phyloP scores from a whole-genome alignment of 2,113 vertebrate species.

The Corynorhinus townsendii region DNA sequence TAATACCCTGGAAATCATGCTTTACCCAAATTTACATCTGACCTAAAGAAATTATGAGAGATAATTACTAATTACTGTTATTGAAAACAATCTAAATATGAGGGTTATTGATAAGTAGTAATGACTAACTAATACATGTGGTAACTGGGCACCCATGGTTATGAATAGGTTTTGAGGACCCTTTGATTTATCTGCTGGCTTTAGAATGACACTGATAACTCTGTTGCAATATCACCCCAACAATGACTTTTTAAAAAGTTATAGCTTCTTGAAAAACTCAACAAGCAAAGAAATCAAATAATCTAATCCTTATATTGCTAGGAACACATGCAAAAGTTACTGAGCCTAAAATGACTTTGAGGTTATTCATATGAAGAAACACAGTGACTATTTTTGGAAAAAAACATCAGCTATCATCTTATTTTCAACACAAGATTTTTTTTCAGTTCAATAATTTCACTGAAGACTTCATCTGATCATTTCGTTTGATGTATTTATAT shows the following conservation, averaged over 20 bases:
- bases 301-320: slow-evolving; percentile 1
- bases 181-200: not conserved
- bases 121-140: not conserved
- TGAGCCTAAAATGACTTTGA: not conserved
- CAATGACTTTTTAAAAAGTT: not conserved
- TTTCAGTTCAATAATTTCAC: not conserved
- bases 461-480: not conserved
- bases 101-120: not conserved
- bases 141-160: not conserved
- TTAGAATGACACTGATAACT: not conserved
- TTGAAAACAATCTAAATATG: not conserved
- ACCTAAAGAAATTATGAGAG: not conserved
- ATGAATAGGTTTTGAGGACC: not conserved
- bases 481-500: not conserved
- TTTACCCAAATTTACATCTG: not conserved
- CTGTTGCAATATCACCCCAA: not conserved
- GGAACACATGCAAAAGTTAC: not conserved
- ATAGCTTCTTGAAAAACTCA: not conserved
- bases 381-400: not conserved
- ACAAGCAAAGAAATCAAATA: not conserved
- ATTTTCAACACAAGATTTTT: not conserved
- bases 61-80: not conserved
- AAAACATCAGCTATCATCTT: not conserved
- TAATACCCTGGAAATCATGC: not conserved
- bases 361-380: not conserved